Evolutionary conservation across 2,113 vertebrate species (phyloP).

Genomic region (Sinocyclocheilus maitianheensis): DNA sequence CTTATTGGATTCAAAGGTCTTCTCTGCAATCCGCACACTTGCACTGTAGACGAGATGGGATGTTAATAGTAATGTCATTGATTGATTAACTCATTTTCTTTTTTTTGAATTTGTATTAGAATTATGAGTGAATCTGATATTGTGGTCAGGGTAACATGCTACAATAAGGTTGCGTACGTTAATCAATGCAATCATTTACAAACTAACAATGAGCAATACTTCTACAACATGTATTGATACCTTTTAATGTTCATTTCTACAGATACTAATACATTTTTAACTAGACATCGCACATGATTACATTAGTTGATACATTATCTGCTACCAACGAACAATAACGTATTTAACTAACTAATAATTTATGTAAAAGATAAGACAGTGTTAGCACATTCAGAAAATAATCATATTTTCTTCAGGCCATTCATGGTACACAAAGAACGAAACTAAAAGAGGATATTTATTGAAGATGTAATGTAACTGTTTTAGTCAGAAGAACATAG

Average conservation of each 20-base stretch:
- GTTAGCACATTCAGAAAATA: background rate
- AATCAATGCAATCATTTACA: background rate
- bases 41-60: constrained; percentile 63
- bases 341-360: background rate
- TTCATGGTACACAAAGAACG: background rate
- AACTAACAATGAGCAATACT: background rate
- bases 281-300: background rate
- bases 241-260: background rate
- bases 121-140: background rate
- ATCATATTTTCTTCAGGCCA: background rate
- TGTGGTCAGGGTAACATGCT: too few relatives aligned
- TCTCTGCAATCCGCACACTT: constrained; percentile 69
- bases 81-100: too few relatives aligned
- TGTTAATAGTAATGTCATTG: background rate
- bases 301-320: background rate
- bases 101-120: too few relatives aligned
- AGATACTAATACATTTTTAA: background rate
- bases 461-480: background rate
- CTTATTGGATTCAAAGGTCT: constrained; percentile 64
- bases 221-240: background rate
- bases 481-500: background rate
- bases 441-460: background rate
- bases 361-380: background rate
- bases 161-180: background rate
- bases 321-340: background rate